Conservation (phyloP, 1,140 invertebrate genomes). For the Leptopilina clavipes region DNA sequence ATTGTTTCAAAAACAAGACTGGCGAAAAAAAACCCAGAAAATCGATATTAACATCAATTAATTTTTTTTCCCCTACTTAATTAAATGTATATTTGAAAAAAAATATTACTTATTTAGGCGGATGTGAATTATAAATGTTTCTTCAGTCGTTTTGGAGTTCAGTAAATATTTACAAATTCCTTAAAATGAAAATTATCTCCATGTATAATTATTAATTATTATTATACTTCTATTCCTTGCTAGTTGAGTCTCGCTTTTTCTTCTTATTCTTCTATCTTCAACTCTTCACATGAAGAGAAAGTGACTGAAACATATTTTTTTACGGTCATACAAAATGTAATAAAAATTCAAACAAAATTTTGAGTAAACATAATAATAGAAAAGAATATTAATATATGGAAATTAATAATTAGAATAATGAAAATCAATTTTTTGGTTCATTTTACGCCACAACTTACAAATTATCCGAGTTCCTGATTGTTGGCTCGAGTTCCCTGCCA, state of each 20-base stretch:
- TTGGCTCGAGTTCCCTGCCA: neutral
- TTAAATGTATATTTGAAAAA: neutral
- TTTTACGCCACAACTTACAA: too few species aligned
- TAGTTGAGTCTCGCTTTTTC: too few species aligned
- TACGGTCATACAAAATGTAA: too few species aligned
- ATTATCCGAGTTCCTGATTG: conserved; percentile 4
- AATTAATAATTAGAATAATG: too few species aligned
- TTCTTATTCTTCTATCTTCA: neutral
- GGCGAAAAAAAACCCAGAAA: neutral
- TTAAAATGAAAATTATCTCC: neutral
- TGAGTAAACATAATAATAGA: too few species aligned
- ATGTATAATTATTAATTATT: too few species aligned
- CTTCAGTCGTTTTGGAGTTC: neutral
- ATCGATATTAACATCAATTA: too few species aligned
- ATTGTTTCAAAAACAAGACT: neutral
- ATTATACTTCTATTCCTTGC: too few species aligned
- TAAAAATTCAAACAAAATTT: too few species aligned
- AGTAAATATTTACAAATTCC: conserved; percentile 20
- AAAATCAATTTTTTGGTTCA: too few species aligned
- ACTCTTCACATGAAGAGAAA: conserved; percentile 14
- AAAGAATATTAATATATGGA: too few species aligned
- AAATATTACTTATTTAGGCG: conserved; percentile 11
- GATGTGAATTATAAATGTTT: neutral
- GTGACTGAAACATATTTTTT: conserved; percentile 7
- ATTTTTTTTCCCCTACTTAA: too few species aligned